Evolutionary conservation across 2,113 vertebrate species (phyloP).

Genomic region (Rallus limicola): DNA sequence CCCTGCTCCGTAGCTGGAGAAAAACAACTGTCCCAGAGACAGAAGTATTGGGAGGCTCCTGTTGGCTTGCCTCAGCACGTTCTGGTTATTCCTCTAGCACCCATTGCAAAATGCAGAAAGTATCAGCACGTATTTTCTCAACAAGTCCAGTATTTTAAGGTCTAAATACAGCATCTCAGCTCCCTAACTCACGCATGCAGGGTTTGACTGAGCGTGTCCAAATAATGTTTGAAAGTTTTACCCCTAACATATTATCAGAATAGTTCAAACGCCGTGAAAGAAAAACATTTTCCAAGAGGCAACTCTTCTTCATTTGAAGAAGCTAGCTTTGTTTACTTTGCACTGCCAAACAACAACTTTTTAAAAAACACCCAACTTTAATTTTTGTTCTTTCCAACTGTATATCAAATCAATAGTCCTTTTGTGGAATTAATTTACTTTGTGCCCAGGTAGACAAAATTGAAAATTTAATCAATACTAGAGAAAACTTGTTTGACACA

Average conservation of each 20-base stretch:
- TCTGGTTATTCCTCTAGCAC: neutral
- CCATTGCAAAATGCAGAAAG: neutral
- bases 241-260: neutral
- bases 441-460: neutral
- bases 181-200: neutral
- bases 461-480: slow-evolving; percentile 18
- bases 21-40: neutral
- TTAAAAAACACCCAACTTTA: neutral
- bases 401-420: slow-evolving; percentile 23
- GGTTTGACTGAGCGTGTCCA: neutral
- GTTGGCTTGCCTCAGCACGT: neutral
- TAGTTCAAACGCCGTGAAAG: neutral
- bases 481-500: neutral
- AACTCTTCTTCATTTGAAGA: neutral
- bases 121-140: neutral
- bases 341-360: neutral
- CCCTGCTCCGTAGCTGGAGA: rapidly evolving
- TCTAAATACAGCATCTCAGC: neutral
- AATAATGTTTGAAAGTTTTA: neutral
- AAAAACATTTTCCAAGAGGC: neutral
- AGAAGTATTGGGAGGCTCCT: neutral
- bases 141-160: neutral
- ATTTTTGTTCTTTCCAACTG: neutral
- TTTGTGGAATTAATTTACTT: slow-evolving; percentile 10
- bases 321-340: neutral